Percentiles rank a stretch among this genome's conserved stretches.
These are phyloP conservation scores for Lasioglossum vierecki DNA, from an alignment of 2,888 invertebrate species.

Conservation along the genomic window DNA sequence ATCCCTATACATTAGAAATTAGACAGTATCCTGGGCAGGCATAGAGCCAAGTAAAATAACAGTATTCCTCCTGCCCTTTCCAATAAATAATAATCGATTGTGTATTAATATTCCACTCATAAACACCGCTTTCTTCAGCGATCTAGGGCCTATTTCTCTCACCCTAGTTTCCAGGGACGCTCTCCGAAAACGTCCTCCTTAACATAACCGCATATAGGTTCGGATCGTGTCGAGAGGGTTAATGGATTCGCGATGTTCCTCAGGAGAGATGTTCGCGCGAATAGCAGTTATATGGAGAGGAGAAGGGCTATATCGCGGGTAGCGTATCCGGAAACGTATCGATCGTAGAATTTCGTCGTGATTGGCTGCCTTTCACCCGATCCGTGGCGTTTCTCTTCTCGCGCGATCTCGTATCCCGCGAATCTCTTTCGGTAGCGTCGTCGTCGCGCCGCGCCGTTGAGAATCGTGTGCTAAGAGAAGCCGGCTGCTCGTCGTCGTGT, in stretches of 20 bases:
- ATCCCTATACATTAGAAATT: no score
- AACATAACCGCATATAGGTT: neutral
- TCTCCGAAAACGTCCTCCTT: neutral
- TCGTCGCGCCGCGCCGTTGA: neutral
- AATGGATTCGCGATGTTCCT: slow-evolving; percentile 9
- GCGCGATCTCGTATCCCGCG: neutral
- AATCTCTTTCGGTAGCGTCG: neutral
- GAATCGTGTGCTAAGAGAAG: neutral
- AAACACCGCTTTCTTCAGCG: neutral
- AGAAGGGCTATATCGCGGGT: neutral
- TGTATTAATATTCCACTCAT: neutral
- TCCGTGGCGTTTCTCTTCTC: neutral
- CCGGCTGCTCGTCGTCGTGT: slow-evolving; percentile 23
- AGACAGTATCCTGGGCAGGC: no score
- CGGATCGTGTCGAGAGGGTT: slow-evolving; percentile 12
- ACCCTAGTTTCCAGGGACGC: neutral
- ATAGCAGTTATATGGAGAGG: neutral
- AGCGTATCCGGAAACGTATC: neutral
- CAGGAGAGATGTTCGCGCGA: neutral
- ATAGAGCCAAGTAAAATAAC: no score
- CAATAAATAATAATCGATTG: neutral
- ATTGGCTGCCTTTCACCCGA: neutral
- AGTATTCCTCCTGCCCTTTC: no score
- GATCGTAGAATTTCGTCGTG: neutral
- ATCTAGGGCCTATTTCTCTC: neutral